Conservation (phyloP, 2,888 invertebrate species). For the Caenorhabditis zanzibari region DNA sequence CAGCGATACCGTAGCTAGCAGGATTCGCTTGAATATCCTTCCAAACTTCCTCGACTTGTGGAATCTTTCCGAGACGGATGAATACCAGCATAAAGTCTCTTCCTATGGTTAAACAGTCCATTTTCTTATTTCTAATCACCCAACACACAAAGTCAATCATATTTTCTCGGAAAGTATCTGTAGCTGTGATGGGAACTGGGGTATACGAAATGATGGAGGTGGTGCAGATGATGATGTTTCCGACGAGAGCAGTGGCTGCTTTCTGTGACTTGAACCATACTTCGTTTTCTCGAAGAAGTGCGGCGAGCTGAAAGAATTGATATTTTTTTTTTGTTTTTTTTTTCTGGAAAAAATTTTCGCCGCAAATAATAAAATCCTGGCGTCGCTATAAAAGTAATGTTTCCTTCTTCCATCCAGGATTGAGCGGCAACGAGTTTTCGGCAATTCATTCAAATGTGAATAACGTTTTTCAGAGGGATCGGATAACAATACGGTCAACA, state of each 20-base stretch:
- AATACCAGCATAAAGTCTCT: constrained; percentile 74
- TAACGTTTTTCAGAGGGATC: too few species aligned
- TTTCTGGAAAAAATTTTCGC: too few species aligned
- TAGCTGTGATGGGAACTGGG: constrained; percentile 50
- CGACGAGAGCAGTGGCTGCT: constrained; percentile 39
- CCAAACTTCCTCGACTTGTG: constrained; percentile 73
- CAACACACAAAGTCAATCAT: constrained; percentile 22
- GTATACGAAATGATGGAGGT: constrained; percentile 44
- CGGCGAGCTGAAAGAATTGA: constrained; percentile 28
- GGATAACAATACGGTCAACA: too few species aligned
- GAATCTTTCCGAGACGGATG: constrained; percentile 69
- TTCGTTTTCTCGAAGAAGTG: constrained; percentile 48
- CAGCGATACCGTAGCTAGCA: constrained; percentile 5
- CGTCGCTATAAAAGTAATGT: too few species aligned
- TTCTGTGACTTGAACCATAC: constrained; percentile 50
- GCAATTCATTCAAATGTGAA: too few species aligned
- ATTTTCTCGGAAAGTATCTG: constrained; percentile 49
- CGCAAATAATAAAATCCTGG: not conserved
- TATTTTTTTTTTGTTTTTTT: not conserved
- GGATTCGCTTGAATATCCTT: constrained; percentile 65
- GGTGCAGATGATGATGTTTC: constrained; percentile 24
- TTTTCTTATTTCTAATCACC: constrained; percentile 49
- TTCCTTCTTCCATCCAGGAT: too few species aligned
- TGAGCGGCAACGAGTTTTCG: too few species aligned
- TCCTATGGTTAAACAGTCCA: constrained; percentile 68